These are phyloP conservation scores for Cryptoprocta ferox DNA, from an alignment of 2,797 vertebrate species.

Conservation along the genomic window DNA sequence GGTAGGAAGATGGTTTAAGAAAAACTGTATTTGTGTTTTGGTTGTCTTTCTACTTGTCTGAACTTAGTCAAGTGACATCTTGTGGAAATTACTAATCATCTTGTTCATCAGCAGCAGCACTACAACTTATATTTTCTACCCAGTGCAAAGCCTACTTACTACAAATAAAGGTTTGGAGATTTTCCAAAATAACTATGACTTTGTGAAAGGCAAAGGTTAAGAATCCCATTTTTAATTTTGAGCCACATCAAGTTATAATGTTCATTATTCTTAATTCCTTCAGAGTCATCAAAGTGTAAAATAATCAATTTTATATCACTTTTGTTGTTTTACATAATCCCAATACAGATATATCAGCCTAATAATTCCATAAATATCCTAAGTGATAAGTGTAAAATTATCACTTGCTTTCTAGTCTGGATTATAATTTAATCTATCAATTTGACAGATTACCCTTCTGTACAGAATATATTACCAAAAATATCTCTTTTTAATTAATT, in stretches of 20 bases:
- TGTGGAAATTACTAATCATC: background rate
- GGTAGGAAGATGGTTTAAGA: background rate
- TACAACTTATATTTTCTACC: background rate
- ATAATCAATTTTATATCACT: background rate
- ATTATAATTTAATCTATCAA: slow-evolving; percentile 56
- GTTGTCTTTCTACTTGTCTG: background rate
- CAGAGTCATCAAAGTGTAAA: background rate
- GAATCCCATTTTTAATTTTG: slow-evolving; percentile 7
- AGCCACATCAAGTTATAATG: slow-evolving; percentile 1
- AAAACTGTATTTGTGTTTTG: background rate
- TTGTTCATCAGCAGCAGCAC: background rate
- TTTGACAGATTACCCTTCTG: slow-evolving; percentile 43
- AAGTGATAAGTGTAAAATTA: slow-evolving; percentile 19
- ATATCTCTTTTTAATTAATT: slow-evolving; percentile 47
- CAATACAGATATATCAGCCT: slow-evolving; percentile 20
- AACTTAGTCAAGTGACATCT: background rate
- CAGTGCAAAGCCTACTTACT: background rate
- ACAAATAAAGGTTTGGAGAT: background rate
- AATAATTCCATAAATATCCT: slow-evolving; percentile 6
- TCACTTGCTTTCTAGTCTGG: background rate
- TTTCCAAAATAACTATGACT: background rate
- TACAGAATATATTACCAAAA: slow-evolving; percentile 45
- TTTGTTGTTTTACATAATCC: slow-evolving; percentile 26
- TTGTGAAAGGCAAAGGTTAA: background rate
- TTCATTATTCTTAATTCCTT: slow-evolving; percentile 10